A percentile compares a stretch with the other conserved stretches of the same genome.
Evolutionary conservation across 2,113 vertebrate genomes (phyloP).

Genomic region (Marmota flaviventris): DNA sequence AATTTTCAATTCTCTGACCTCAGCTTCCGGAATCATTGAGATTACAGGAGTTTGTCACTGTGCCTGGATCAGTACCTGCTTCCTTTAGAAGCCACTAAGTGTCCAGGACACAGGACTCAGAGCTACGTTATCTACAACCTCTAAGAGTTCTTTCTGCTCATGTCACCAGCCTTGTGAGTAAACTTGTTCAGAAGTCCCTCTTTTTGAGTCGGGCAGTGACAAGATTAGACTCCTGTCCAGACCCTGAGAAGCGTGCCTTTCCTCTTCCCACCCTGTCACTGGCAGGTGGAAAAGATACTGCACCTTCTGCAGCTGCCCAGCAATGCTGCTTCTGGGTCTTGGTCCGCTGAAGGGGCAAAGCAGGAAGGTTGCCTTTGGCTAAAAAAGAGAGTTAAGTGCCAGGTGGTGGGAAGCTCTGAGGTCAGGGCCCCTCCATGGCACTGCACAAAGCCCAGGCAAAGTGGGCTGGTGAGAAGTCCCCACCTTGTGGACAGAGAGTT

Average conservation of each 20-base stretch:
- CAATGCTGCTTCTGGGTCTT: neutral
- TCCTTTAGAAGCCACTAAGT: neutral
- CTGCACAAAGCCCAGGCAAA: neutral
- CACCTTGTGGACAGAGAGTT: rapidly evolving
- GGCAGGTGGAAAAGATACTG: neutral
- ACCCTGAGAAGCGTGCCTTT: neutral
- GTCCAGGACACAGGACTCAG: neutral
- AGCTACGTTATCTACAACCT: neutral
- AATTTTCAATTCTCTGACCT: too few species aligned
- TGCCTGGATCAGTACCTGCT: neutral
- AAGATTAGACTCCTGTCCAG: neutral
- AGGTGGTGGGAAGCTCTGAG: neutral
- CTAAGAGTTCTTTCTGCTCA: neutral
- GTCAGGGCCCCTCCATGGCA: neutral
- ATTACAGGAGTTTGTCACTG: too few species aligned
- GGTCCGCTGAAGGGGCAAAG: neutral
- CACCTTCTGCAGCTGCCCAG: neutral
- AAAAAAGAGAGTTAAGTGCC: neutral
- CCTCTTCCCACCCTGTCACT: neutral
- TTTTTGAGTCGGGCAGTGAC: neutral
- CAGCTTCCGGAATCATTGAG: too few species aligned
- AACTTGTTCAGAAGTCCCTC: neutral
- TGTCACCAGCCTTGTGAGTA: neutral
- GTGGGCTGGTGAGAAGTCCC: too few species aligned
- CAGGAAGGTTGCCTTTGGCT: neutral